Evolutionary conservation across 2,797 vertebrate species (phyloP).

Genomic region (Borostomias antarcticus): DNA sequence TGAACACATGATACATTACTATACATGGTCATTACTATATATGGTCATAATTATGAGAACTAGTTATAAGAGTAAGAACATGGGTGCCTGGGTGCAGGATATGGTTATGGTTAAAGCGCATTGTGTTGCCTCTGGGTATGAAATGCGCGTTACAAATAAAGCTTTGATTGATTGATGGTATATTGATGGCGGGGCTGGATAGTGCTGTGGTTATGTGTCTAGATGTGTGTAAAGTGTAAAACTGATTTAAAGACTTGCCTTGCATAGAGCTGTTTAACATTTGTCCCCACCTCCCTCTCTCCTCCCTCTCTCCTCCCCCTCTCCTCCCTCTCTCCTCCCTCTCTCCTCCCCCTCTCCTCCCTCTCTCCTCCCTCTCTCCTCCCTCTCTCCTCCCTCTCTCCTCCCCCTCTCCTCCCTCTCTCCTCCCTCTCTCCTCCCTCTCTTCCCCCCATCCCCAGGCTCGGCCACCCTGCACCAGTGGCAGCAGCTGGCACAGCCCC

Average conservation of each 20-base stretch:
- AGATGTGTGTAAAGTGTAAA: no score
- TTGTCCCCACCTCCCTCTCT: not conserved
- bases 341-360: not conserved
- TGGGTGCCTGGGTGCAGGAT: no score
- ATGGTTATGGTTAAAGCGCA: no score
- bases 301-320: not conserved
- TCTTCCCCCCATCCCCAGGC: constrained; percentile 69
- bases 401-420: no score
- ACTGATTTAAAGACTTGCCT: no score
- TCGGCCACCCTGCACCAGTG: constrained; percentile 98
- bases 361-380: not conserved
- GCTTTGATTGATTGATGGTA: no score
- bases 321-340: not conserved
- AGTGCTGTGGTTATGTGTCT: no score
- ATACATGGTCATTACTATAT: not conserved
- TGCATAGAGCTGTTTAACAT: not conserved
- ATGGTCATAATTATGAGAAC: not conserved
- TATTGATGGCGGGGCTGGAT: no score
- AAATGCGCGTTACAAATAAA: no score
- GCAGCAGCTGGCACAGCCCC: constrained; percentile 97
- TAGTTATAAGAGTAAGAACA: no score
- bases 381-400: not conserved
- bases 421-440: not conserved
- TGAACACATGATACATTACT: not conserved
- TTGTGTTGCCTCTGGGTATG: no score